Conservation (phyloP, 2,888 invertebrate genomes). For the Drosophila tanythrix region DNA sequence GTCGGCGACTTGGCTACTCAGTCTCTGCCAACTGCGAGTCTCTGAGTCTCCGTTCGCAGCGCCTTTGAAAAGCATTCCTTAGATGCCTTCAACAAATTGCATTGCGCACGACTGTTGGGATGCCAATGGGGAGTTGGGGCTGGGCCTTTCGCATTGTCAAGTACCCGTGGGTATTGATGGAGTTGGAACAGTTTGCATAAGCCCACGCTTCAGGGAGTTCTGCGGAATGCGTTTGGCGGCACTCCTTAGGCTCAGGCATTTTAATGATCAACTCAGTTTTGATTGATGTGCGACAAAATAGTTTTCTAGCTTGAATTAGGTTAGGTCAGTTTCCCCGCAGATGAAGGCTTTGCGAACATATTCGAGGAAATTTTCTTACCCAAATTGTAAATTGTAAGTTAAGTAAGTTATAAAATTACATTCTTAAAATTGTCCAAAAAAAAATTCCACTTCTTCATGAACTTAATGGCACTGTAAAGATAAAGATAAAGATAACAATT, state of each 20-base stretch:
- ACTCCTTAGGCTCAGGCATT: conserved; percentile 28
- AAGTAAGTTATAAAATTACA: background rate
- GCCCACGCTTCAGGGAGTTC: conserved; percentile 41
- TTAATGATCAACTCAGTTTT: conserved; percentile 33
- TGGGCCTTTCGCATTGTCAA: conserved; percentile 37
- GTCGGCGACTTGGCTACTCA: conserved; percentile 7
- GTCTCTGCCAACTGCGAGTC: background rate
- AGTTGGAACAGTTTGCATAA: conserved; percentile 35
- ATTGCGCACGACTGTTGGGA: conserved; percentile 19
- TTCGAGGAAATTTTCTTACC: background rate
- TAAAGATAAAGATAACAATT: conserved; percentile 1
- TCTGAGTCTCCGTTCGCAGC: background rate
- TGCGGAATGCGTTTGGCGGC: conserved; percentile 56
- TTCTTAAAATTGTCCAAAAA: background rate
- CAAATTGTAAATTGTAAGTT: background rate
- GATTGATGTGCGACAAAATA: conserved; percentile 9
- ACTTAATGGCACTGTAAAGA: conserved; percentile 6
- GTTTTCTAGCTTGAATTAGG: conserved; percentile 25
- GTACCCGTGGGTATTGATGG: conserved; percentile 54
- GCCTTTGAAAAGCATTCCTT: conserved; percentile 58
- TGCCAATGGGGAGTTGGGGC: conserved; percentile 44
- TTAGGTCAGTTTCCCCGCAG: conserved; percentile 48
- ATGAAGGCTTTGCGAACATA: background rate
- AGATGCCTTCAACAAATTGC: conserved; percentile 63
- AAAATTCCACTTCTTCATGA: conserved; percentile 11